phyloP scores from a whole-genome alignment of 2,888 invertebrate species.

The Sesia bembeciformis region DNA sequence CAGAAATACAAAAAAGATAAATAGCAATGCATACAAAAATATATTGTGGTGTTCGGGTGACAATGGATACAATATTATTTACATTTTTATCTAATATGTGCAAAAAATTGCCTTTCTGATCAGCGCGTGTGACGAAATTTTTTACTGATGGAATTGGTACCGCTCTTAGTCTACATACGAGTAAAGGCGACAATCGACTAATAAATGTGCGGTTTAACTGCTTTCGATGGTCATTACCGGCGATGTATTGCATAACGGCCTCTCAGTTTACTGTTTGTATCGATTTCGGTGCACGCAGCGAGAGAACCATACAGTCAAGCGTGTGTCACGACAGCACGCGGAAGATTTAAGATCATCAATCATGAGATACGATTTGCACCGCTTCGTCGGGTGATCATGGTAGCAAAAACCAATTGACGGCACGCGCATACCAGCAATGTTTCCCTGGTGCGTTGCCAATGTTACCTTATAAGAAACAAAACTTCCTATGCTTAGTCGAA shows the following conservation, averaged over 20 bases:
- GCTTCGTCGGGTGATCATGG: slow-evolving; percentile 34
- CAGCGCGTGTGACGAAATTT: too few relatives aligned
- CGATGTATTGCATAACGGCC: slow-evolving; percentile 52
- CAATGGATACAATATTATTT: too few relatives aligned
- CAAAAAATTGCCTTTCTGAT: too few relatives aligned
- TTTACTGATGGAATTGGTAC: too few relatives aligned
- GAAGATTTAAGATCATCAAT: slow-evolving; percentile 51
- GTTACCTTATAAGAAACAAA: neutral
- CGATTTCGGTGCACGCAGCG: slow-evolving; percentile 36
- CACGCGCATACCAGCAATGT: slow-evolving; percentile 30
- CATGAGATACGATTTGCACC: slow-evolving; percentile 35
- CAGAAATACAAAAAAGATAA: too few relatives aligned
- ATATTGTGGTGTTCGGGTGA: too few relatives aligned
- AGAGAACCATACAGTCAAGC: slow-evolving; percentile 9
- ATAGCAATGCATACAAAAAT: too few relatives aligned
- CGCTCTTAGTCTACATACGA: too few relatives aligned
- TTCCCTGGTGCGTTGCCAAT: slow-evolving; percentile 22
- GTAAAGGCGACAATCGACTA: too few relatives aligned
- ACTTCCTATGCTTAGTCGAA: neutral
- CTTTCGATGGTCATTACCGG: slow-evolving; percentile 34
- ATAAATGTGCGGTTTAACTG: slow-evolving; percentile 22
- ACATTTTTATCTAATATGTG: too few relatives aligned
- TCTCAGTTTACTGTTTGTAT: slow-evolving; percentile 40
- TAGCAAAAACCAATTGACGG: slow-evolving; percentile 35
- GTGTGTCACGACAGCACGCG: slow-evolving; percentile 39